Conservation (phyloP, 2,797 vertebrate species). For the Netta rufina region DNA sequence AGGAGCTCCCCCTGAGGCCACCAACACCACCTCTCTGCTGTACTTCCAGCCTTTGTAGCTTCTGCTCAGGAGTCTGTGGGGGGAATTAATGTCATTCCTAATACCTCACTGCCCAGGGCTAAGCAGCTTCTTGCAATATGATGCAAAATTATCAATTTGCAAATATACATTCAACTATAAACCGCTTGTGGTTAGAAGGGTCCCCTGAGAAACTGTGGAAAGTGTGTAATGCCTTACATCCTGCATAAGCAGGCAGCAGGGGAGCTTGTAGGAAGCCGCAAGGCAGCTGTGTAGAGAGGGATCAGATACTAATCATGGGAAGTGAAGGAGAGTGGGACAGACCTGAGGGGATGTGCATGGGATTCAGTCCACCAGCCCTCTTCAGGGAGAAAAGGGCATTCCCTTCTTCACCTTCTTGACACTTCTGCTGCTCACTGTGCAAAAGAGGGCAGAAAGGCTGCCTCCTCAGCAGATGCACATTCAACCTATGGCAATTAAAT, state of each 20-base stretch:
- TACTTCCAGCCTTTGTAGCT: constrained; percentile 15
- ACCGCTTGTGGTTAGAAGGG: background rate
- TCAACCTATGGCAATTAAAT: background rate
- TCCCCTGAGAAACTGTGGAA: background rate
- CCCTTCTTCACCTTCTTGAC: background rate
- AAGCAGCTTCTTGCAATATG: background rate
- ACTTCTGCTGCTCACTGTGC: background rate
- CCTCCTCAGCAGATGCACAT: background rate
- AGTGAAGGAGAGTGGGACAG: background rate
- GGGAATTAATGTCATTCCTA: constrained; percentile 18
- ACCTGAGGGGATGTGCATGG: background rate
- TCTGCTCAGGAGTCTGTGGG: background rate
- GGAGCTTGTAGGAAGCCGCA: constrained; percentile 4
- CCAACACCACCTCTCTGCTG: background rate
- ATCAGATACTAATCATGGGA: background rate
- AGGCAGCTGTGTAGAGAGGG: background rate
- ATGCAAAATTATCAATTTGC: constrained; percentile 54
- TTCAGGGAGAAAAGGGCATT: background rate
- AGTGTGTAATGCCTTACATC: background rate
- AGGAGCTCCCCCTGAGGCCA: background rate
- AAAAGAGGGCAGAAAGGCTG: background rate
- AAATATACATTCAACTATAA: constrained; percentile 48
- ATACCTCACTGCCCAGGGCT: constrained; percentile 38
- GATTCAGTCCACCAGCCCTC: background rate
- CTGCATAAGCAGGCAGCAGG: background rate